Evolutionary conservation across 1,140 invertebrate genomes (phyloP).

Genomic region (Mylabris phalerata): DNA sequence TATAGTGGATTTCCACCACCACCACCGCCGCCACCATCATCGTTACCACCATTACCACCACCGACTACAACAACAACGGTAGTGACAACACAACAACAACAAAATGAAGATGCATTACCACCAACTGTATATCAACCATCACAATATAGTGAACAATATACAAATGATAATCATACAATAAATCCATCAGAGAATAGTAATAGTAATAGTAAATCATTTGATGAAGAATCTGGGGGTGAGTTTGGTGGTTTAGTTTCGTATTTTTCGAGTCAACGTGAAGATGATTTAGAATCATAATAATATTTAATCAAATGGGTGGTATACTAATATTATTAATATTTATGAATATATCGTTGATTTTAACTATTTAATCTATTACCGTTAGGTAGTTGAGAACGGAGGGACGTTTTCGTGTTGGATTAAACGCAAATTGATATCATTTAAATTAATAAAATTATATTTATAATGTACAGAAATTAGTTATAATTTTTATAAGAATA

Average conservation of each 20-base stretch:
- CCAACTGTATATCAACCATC: constrained; percentile 18
- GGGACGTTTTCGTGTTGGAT: no score
- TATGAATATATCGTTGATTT: no score
- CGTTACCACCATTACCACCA: background rate
- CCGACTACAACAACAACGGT: background rate
- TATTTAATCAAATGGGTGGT: no score
- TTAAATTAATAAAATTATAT: constrained; percentile 10
- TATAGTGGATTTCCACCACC: constrained; percentile 9
- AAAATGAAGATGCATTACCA: constrained; percentile 37
- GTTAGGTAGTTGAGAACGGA: no score
- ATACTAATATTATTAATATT: no score
- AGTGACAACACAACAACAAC: constrained; percentile 22
- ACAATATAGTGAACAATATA: constrained; percentile 30
- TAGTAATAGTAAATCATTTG: constrained; percentile 38
- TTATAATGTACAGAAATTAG: constrained; percentile 17
- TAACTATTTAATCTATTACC: no score
- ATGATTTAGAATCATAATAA: constrained; percentile 48
- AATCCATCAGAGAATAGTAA: constrained; percentile 28
- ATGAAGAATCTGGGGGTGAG: constrained; percentile 57
- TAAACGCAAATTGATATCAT: no score
- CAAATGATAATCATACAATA: background rate
- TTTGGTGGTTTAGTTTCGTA: constrained; percentile 83
- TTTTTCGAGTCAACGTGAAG: constrained; percentile 76
- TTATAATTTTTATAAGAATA: constrained; percentile 12
- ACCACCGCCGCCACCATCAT: background rate